phyloP scores from a whole-genome alignment of 2,797 vertebrate genomes.

The Cynodonichthys magdalenae region DNA sequence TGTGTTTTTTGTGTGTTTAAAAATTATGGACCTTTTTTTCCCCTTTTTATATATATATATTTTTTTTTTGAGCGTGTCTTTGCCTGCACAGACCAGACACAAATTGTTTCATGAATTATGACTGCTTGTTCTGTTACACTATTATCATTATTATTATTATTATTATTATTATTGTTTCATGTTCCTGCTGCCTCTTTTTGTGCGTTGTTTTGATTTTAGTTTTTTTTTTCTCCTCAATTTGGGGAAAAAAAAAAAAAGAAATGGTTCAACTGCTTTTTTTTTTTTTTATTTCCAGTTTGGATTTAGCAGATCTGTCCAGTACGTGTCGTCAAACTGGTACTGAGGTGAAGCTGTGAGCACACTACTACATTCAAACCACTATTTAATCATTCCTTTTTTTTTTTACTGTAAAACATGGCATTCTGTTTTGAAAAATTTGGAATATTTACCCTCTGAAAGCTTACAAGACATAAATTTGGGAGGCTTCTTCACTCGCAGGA shows the following conservation, averaged over 20 bases:
- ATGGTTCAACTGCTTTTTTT: constrained; percentile 32
- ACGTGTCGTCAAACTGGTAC: constrained; percentile 4
- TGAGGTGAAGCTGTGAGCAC: constrained; percentile 38
- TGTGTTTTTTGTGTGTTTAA: constrained; percentile 47
- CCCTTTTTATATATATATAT: neutral
- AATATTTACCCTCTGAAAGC: no score
- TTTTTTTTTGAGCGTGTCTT: neutral
- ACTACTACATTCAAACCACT: constrained; percentile 51
- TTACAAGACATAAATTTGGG: constrained; percentile 5
- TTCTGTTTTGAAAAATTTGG: no score
- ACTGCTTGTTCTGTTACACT: constrained; percentile 26
- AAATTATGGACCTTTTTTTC: constrained; percentile 54
- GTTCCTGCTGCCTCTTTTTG: constrained; percentile 53
- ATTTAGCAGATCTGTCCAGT: constrained; percentile 20
- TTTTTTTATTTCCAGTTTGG: neutral
- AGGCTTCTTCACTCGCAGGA: constrained; percentile 43
- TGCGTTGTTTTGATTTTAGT: constrained; percentile 23
- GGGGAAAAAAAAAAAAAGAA: neutral
- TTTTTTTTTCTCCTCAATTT: neutral
- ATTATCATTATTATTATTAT: constrained; percentile 13
- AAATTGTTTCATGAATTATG: constrained; percentile 43
- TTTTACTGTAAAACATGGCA: neutral
- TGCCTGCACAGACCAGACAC: constrained; percentile 42
- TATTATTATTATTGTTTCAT: constrained; percentile 22
- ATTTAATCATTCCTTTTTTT: constrained; percentile 9